Evolutionary conservation across 1,140 invertebrate species (phyloP), one percentile per base, ranked within the genome.

Genomic region (Cyclina sinensis): DNA sequence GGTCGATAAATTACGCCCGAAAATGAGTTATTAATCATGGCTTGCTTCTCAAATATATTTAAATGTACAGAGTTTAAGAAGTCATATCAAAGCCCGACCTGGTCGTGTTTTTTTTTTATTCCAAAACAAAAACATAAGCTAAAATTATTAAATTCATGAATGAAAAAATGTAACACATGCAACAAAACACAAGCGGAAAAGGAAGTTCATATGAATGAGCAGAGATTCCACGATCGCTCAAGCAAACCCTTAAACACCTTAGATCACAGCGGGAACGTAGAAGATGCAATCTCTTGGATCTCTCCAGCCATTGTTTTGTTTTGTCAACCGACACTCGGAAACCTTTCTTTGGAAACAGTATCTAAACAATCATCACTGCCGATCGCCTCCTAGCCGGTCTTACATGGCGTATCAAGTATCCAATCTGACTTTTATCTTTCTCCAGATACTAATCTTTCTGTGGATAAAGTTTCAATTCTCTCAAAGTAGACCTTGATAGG

Each of bases 341-440:
- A 59, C 37, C 57, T 65, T 87, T 70, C 76, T 68, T 65, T 80
- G 57, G 59, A 59, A 79, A 68, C 59, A 27, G 51, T 79, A 87
- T 87, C 74, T 37, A 48, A 24, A n/a, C 32, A 57, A 87, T 87
- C 85, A 32, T n/a, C 21, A 9, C 35, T 54, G 35, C 27, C 76
- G 35, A 87, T 87, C 85, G 74, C 76, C 21, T 24, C 21, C 12
- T 24, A 3, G 30, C 21, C 43, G 27, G 32, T 87, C 37, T 87
- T 68, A 87, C 59, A 79, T 35, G 62, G 4, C 62, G 14, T 87
- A 87, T 87, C 85, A 24, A 30, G 51, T 87, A 87, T 68, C 35
- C 39, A 4, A 87, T 87, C 85, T 65, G 85, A 87, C 85, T 79
- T 87, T 87, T 80, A 87, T 87, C 85, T 87, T n/a, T 27, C 57